Evolutionary conservation across 2,888 invertebrate species (phyloP).

Genomic region (Oscheius sp.): DNA sequence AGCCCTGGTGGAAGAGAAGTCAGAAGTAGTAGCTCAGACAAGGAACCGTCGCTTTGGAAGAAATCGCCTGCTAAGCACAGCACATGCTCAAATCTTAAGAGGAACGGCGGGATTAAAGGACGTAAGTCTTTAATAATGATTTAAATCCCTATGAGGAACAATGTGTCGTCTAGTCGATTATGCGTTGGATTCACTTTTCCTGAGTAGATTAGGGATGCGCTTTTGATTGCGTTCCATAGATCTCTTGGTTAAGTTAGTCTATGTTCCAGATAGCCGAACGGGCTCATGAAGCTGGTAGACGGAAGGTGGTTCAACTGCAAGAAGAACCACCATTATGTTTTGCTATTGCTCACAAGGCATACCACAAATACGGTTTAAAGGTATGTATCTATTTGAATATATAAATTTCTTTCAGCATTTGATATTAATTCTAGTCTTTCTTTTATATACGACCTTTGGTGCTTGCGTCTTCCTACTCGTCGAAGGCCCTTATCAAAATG

Average conservation of each 20-base stretch:
- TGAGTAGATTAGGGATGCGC: constrained; percentile 31
- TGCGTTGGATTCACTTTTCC: constrained; percentile 14
- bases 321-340: constrained; percentile 58
- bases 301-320: constrained; percentile 50
- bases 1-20: constrained; percentile 41
- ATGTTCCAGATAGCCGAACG: constrained; percentile 51
- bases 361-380: constrained; percentile 57
- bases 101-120: constrained; percentile 50
- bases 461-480: constrained; percentile 53
- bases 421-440: constrained; percentile 53
- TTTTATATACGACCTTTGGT: constrained; percentile 51
- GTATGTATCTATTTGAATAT: constrained; percentile 13
- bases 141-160: constrained; percentile 19
- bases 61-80: constrained; percentile 40
- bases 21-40: not conserved
- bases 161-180: constrained; percentile 16
- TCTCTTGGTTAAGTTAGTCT: not conserved
- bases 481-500: constrained; percentile 51
- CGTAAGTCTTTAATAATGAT: constrained; percentile 40
- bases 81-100: constrained; percentile 45
- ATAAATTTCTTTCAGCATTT: constrained; percentile 48
- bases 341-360: constrained; percentile 50
- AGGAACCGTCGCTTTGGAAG: constrained; percentile 34
- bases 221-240: constrained; percentile 26
- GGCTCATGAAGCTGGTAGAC: constrained; percentile 54